Base-by-base conservation (phyloP, 35 echinoderm and acorn worm species). In the Acanthaster planci region DNA sequence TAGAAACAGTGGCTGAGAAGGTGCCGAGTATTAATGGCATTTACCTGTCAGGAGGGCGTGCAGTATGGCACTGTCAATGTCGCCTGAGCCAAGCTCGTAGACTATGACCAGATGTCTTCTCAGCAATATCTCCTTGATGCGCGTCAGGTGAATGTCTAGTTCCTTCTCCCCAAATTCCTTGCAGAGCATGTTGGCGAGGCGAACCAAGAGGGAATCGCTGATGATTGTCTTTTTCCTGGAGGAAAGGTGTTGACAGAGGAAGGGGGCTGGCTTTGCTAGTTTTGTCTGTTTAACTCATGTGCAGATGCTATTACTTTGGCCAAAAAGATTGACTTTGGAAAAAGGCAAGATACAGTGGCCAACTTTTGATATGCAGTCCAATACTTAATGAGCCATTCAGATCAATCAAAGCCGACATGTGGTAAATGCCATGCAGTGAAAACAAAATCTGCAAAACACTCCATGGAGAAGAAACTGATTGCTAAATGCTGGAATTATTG, bases 41-140 rank as follows among this genome's bases (percentile, higher is more conserved):
- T 35, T 83, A 97, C 94, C 94, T 97, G 86, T 86, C 0, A 97
- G 90, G 12, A 97, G 85, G 37, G 94, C 90, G 84, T 97, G 94
- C 40, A 97, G 84, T 39, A 97, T 93, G 35, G 90, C 87, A 40
- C 80, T 78, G 53, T 98, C 95, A 85, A 98, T 98, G 39, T 98
- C 95, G 60, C 54, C 82, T 17, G 72, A 39, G 23, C 87, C 89
- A 7, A 98, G 81, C 60, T 98, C 92, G 60, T 93, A 98, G 37
- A 98, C 91, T 77, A 85, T 93, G 60, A 98, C 84, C 14, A 98
- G 85, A 55, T 93, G 84, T 38, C 59, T 84, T 18, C 86, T 55
- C 77, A 90, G 26, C 10, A 94, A 56, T 35, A 92, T 92, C 30
- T 87, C 89, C 57, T 99, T 56, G 10, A 97, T 97, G 23, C 94